Evolutionary conservation across 2,113 vertebrate genomes (phyloP), one percentile per base, ranked within the genome.

Genomic region (Eira barbara): DNA sequence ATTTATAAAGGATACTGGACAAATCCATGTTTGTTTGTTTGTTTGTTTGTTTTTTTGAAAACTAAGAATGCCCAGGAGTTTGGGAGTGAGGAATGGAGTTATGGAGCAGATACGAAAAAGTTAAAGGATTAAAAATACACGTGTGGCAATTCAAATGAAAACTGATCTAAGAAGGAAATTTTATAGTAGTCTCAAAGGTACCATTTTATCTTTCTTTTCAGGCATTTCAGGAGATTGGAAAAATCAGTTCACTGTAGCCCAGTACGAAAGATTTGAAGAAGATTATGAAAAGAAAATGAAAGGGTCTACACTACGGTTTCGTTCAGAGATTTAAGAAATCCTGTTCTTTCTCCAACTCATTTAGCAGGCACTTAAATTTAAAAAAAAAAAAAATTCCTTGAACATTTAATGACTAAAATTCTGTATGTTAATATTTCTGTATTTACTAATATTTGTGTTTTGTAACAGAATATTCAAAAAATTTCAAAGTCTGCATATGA

Each of bases 211-310:
- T 65, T 94, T 39, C 0, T 94, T 96, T 42, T 6, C 47, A 99
- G 98, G 98, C 15, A 94, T 98, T 87, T 84, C 95, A 0, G 98
- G 98, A 23, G 98, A 99, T 81, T 99, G 98, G 98, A 98, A 98
- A 83, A 99, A 98, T 83, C 97, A 98, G 2, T 99, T 99, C 96
- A 98, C 98, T 0, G 95, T 98, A 59, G 98, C 98, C 47, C 98
- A 98, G 92, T 98, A 98, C 0, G 96, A 99, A 87, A 61, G 2
- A 84, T 99, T 99, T 0, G 57, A 99, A 94, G 52, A 84, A 73
- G 97, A 98, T 87, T 99, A 99, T 95, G 2, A 8, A 78, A 42
- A 98, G 61, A 98, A 93, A 87, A 99, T 98, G 98, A 95, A 23
- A 0, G 98, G 78, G 0, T 98, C 97, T 0, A 93, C 98, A 59